Evolutionary conservation across 2,797 vertebrate genomes (phyloP), one percentile per base, ranked within the genome.

Genomic region (Otolemur crassicaudatus): DNA sequence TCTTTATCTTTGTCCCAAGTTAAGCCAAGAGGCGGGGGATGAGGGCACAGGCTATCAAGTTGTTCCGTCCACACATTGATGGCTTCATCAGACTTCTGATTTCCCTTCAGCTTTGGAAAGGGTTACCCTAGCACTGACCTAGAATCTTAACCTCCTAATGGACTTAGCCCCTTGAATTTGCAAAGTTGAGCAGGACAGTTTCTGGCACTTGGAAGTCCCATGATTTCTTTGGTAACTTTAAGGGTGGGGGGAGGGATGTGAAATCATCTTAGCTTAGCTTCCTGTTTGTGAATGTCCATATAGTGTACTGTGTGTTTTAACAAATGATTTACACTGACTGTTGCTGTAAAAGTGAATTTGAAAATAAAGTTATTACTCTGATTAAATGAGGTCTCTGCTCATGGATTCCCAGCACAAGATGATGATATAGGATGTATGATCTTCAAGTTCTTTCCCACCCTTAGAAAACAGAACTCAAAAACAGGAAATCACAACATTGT

Each of bases 311-410:
- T 99, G 99, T 98, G 99, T 99, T 99, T 99, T 98, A 99, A 99
- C 99, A 99, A 99, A 99, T 99, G 99, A 99, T 99, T 99, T 99
- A 99, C 99, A 99, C 98, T 98, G 99, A 99, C 98, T 98, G 99
- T 99, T 99, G 99, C 99, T 99, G 99, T 99, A 99, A 99, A 99
- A 99, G 99, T 99, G 99, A 99, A 99, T 99, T 99, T 99, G 99
- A 99, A 99, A 99, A 99, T 99, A 99, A 99, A 99, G 98, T 98
- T 99, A 98, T 99, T 99, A 99, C 98, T 98, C 98, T 97, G 95
- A 96, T 97, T 97, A 97, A 88, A 69, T 17, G 61, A 90, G 0
- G 7, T 75, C 86, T 6, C 49, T 13, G 53, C 81, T 82, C 61
- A 53, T 96, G 19, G 2, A 19, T 58, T 87, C 67, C 7, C 83